Percentiles rank a stretch among this genome's conserved stretches.
These are phyloP conservation scores for Hypocryptadius cinnamomeus DNA, from an alignment of 2,113 vertebrate species.

Conservation along the genomic window DNA sequence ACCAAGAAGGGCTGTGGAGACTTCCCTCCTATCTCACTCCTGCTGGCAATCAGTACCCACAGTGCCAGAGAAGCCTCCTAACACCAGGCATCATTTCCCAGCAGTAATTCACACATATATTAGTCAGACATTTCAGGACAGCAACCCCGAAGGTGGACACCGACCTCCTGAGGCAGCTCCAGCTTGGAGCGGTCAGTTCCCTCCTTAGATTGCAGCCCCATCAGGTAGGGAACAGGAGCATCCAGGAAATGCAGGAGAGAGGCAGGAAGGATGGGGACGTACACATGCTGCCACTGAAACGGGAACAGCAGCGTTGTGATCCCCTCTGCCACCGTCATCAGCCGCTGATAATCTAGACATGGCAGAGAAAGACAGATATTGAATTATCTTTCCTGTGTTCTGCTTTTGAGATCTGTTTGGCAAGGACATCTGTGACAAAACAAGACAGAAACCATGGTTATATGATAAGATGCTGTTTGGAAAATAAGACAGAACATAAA, in stretches of 20 bases:
- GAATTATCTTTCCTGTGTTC: background rate
- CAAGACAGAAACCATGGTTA: background rate
- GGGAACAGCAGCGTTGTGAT: constrained; percentile 91
- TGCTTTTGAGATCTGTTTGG: background rate
- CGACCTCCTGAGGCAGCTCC: constrained; percentile 95
- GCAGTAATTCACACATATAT: background rate
- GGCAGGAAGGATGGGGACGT: constrained; percentile 92
- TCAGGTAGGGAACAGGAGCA: constrained; percentile 92
- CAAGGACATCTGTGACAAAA: background rate
- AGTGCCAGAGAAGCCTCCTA: background rate
- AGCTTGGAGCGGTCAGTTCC: constrained; percentile 90
- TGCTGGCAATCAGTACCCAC: background rate
- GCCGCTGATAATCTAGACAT: constrained; percentile 86
- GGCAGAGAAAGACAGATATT: background rate
- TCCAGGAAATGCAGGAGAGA: constrained; percentile 94
- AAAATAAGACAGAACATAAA: background rate
- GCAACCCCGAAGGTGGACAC: background rate
- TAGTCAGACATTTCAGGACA: accelerated
- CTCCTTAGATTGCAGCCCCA: constrained; percentile 93
- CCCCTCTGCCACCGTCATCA: constrained; percentile 94
- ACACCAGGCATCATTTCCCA: background rate
- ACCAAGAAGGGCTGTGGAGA: background rate
- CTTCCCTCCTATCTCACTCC: background rate
- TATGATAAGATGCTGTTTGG: background rate
- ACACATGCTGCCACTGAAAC: constrained; percentile 97